Percentiles rank a stretch among this genome's conserved stretches.
Evolutionary conservation across 2,888 invertebrate species (phyloP).

Genomic region (Drosophila falleni): DNA sequence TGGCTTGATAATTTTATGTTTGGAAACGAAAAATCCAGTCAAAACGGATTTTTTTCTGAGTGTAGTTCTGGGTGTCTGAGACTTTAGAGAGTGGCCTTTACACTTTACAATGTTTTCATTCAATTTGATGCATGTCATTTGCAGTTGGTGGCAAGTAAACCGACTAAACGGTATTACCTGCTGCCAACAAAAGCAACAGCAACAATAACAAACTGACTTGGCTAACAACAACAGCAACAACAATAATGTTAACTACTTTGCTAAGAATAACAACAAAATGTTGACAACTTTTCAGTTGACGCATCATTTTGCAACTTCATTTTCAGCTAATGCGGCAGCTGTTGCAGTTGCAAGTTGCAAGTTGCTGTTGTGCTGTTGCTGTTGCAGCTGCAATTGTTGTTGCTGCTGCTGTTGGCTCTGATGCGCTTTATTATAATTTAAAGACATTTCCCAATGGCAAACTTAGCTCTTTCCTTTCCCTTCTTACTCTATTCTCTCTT

Average conservation of each 20-base stretch:
- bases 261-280: constrained; percentile 23
- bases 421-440: constrained; percentile 66
- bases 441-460: constrained; percentile 33
- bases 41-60: constrained; percentile 1
- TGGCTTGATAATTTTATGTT: too few relatives aligned
- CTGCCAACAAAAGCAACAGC: constrained; percentile 5
- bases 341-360: constrained; percentile 20
- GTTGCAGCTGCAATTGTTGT: constrained; percentile 8
- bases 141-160: constrained; percentile 19
- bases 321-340: constrained; percentile 62
- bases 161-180: constrained; percentile 41
- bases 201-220: constrained; percentile 27
- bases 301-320: constrained; percentile 62
- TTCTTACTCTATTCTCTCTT: too few relatives aligned
- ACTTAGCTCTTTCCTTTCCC: not conserved
- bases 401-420: constrained; percentile 9
- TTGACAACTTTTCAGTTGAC: constrained; percentile 56
- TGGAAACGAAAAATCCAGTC: too few relatives aligned
- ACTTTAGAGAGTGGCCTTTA: constrained; percentile 6
- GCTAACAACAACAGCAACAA: constrained; percentile 22
- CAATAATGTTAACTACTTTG: constrained; percentile 28
- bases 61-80: constrained; percentile 10
- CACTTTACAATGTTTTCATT: constrained; percentile 57
- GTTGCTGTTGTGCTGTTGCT: constrained; percentile 1
- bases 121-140: constrained; percentile 60